Base-by-base conservation (phyloP, 2,888 invertebrate species). In the Ceriagrion tenellum region DNA sequence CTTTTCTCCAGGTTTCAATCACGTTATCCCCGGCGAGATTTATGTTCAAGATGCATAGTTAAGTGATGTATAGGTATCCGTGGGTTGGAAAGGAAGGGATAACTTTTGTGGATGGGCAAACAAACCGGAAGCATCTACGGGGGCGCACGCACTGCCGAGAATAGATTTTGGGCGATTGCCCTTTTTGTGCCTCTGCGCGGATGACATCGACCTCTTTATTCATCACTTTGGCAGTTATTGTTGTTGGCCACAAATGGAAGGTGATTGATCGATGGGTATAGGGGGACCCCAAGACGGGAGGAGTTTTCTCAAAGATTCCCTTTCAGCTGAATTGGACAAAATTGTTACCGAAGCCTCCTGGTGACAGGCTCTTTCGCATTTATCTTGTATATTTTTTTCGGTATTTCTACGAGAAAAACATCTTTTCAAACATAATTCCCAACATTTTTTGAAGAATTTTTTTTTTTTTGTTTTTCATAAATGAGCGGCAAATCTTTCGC, bases 141-240 rank as follows among this genome's bases (percentile, higher is more conserved):
- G 35, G 16, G 20, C 35, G 16, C 81, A 18, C 81, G 18, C 26
- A 18, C 16, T 13, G 30, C 16, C 30, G 35, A 35, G 35, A 81
- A 69, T 69, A 69, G 30, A 35, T 30, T 35, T 81, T 69, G 10
- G n/a, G 81, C 30, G 81, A 81, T 81, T 30, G 81, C 81, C 81
- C 81, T 35, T 81, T 81, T 81, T 81, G 26, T 69, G 69, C 18
- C 16, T 35, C 81, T 69, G 23, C 26, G n/a, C 35, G 81, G 81
- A 81, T 81, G 81, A 81, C 81, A 81, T 35, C 81, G 81, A 81
- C 81, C 81, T 81, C 35, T 16, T 81, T 81, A 81, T 81, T 81
- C 81, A 81, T 81, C 81, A 81, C 81, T 81, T 81, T 81, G 81
- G 81, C 81, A 81, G 30, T 81, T 81, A 81, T 81, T 81, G 81